Percentiles rank a stretch among this genome's conserved stretches.
Conservation (phyloP, 2,888 invertebrate genomes). For the Brachyopa scutellaris region DNA sequence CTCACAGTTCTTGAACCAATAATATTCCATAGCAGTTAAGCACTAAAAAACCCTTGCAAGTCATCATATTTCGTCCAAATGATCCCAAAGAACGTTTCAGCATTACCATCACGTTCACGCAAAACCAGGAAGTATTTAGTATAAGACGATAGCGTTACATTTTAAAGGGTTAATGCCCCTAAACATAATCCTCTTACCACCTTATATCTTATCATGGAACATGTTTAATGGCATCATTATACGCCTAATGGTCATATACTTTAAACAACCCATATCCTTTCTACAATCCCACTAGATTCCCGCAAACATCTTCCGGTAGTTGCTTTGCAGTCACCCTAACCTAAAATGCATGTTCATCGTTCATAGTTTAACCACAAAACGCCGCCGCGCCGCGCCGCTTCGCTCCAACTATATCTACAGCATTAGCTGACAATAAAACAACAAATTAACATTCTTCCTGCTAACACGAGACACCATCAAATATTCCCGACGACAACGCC, state of each 20-base stretch:
- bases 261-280: constrained; percentile 35
- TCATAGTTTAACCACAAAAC: constrained; percentile 35
- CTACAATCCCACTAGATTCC: constrained; percentile 22
- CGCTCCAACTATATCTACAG: constrained; percentile 57
- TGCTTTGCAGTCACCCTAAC: background rate
- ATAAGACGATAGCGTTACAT: too few relatives aligned
- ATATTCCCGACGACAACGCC: constrained; percentile 12
- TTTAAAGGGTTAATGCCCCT: background rate
- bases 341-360: constrained; percentile 24
- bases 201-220: constrained; percentile 6
- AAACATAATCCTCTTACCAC: background rate
- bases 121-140: too few relatives aligned
- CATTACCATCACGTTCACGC: too few relatives aligned
- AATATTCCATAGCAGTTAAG: too few relatives aligned
- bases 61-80: too few relatives aligned
- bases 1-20: too few relatives aligned
- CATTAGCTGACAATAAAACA: constrained; percentile 71
- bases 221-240: constrained; percentile 48
- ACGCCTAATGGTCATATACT: constrained; percentile 41
- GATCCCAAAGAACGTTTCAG: too few relatives aligned
- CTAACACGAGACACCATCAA: constrained; percentile 53
- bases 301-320: constrained; percentile 26
- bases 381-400: too few relatives aligned
- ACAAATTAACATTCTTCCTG: constrained; percentile 69
- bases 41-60: too few relatives aligned